A percentile compares a stretch with the other conserved stretches of the same genome.
These are phyloP conservation scores for Episyrphus balteatus DNA, from an alignment of 1,140 invertebrate genomes.

Conservation along the genomic window DNA sequence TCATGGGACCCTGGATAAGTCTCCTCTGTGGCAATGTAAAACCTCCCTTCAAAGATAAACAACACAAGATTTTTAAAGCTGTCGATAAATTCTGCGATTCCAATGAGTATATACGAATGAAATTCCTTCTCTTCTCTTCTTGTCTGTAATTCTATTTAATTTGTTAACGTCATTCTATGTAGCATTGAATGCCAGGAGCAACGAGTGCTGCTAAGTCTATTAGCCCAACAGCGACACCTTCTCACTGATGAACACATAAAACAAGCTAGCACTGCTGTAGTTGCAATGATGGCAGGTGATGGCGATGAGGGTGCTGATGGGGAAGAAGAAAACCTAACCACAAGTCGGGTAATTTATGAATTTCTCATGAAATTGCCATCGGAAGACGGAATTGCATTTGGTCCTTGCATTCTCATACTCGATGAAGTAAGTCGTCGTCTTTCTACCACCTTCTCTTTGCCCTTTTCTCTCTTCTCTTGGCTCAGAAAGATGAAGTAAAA, in stretches of 20 bases:
- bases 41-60: too few species aligned
- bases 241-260: neutral
- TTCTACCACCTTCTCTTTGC: too few species aligned
- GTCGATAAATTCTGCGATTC: too few species aligned
- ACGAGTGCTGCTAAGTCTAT: neutral
- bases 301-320: neutral
- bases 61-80: too few species aligned
- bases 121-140: too few species aligned
- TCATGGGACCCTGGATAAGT: neutral
- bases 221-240: neutral
- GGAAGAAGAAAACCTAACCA: neutral
- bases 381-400: neutral
- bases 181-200: neutral
- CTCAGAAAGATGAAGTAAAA: too few species aligned
- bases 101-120: too few species aligned
- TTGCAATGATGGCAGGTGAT: too few species aligned
- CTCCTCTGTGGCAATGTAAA: neutral
- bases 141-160: neutral
- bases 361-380: neutral
- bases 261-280: neutral
- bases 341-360: neutral
- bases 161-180: neutral
- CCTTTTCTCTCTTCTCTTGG: too few species aligned
- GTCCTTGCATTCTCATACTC: slow-evolving; percentile 25
- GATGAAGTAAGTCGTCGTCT: slow-evolving; percentile 17